Evolutionary conservation across 2,113 vertebrate genomes (phyloP), one percentile per base, ranked within the genome.

Genomic region (Xenopus laevis): DNA sequence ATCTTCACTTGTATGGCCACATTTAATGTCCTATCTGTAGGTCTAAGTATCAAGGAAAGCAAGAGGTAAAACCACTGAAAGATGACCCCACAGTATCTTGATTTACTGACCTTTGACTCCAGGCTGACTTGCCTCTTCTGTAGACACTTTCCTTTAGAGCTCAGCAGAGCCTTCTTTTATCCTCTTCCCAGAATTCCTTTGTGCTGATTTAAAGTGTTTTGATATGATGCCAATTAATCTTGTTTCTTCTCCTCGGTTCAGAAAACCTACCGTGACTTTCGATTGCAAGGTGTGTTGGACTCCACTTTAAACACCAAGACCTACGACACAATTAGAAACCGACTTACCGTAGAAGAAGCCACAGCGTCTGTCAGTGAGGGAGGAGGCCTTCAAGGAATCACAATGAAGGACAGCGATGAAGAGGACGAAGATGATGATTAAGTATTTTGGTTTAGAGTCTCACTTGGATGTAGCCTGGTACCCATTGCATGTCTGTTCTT

Each of bases 191-290:
- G 23, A 27, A 27, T 27, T 27, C 23, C 23, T 27, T 27, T 27
- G 23, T 27, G 23, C 23, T 27, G 23, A 27, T 27, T 27, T 27
- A 27, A 27, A 27, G 23, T 27, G 33, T 40, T 2, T 40, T 9
- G 8, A 40, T 7, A 40, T 40, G 6, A 40, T 40, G 3, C 33
- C 8, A 7, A 40, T 7, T 40, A 9, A 40, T 40, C 6, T 4
- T 40, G 33, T 40, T 40, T 40, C 33, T 9, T 40, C 33, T 40
- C 6, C 33, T 40, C 33, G 33, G 47, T 13, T 13, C 47, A 99
- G 97, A 99, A 99, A 93, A 96, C 93, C n/a, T 99, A 98, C 80
- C 92, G 97, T 33, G 97, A 99, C 87, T 99, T 99, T 87, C 93
- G 97, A 80, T 94, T 99, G 78, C 97, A 99, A 91, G 97, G 97